phyloP scores from a whole-genome alignment of 2,113 vertebrate genomes.

The Cichladusa arquata region DNA sequence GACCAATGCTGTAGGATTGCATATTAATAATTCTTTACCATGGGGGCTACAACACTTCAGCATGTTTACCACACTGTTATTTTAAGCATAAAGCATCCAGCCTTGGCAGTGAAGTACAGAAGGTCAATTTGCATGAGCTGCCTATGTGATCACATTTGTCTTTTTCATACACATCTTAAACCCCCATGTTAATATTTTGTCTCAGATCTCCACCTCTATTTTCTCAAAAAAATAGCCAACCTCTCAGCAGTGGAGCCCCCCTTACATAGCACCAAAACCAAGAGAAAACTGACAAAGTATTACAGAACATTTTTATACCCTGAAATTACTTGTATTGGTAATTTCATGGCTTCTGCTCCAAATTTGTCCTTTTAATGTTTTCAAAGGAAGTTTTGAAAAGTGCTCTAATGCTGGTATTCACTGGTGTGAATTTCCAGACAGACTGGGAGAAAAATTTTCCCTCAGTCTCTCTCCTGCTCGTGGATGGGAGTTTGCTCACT shows the following conservation, averaged over 20 bases:
- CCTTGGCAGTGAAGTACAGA: not conserved
- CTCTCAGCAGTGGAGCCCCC: not conserved
- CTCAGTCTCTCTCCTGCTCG: not conserved
- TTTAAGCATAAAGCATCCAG: not conserved
- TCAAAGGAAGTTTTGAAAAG: not conserved
- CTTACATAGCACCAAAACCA: not conserved
- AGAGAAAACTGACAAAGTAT: not conserved
- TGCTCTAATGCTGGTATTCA: not conserved
- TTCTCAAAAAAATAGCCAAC: not conserved
- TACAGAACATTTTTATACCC: not conserved
- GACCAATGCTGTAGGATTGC: not conserved
- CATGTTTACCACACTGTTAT: not conserved
- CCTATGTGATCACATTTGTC: not conserved
- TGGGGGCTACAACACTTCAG: not conserved
- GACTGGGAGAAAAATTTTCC: not conserved
- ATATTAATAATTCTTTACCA: not conserved
- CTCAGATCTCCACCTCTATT: not conserved
- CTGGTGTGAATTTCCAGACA: not conserved
- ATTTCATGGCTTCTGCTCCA: not conserved
- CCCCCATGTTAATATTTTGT: not conserved
- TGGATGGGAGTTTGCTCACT: not conserved
- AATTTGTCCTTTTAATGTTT: not conserved
- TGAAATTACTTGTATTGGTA: not conserved
- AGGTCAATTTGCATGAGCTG: not conserved
- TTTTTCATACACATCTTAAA: not conserved